phyloP scores from a whole-genome alignment of 2,113 vertebrate genomes.

The Channa maculata region DNA sequence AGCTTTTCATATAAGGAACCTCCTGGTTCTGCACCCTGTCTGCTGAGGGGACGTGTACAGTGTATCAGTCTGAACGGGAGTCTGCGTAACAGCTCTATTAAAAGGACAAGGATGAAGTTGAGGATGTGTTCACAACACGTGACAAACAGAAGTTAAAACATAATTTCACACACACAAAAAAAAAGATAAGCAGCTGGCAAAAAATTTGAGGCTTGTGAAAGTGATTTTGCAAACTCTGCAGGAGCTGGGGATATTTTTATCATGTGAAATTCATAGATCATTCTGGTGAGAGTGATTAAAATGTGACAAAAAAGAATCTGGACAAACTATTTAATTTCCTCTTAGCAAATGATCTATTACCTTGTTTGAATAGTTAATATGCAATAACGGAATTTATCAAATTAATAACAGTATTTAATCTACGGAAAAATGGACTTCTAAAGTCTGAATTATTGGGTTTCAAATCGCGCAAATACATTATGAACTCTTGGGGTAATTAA shows the following conservation, averaged over 20 bases:
- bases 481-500: slow-evolving; percentile 38
- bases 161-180: not conserved
- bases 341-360: slow-evolving; percentile 52
- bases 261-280: not conserved
- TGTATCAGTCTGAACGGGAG: slow-evolving; percentile 44
- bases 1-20: slow-evolving; percentile 74
- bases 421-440: slow-evolving; percentile 36
- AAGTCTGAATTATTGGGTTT: slow-evolving; percentile 40
- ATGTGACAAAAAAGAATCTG: slow-evolving; percentile 29
- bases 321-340: slow-evolving; percentile 45
- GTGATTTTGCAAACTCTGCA: slow-evolving; percentile 1
- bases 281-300: slow-evolving; percentile 19
- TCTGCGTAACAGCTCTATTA: slow-evolving; percentile 71
- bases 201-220: slow-evolving; percentile 18
- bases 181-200: slow-evolving; percentile 29
- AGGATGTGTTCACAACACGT: slow-evolving; percentile 36
- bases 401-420: slow-evolving; percentile 54
- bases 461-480: slow-evolving; percentile 42
- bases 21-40: slow-evolving; percentile 67
- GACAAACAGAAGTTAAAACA: slow-evolving; percentile 33
- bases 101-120: slow-evolving; percentile 42
- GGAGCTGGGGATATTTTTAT: slow-evolving; percentile 22
- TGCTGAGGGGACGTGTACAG: slow-evolving; percentile 55
- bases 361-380: slow-evolving; percentile 62
- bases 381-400: slow-evolving; percentile 57